These are phyloP conservation scores for Luffia ferchaultella DNA, from an alignment of 2,888 invertebrate genomes.

Conservation along the genomic window DNA sequence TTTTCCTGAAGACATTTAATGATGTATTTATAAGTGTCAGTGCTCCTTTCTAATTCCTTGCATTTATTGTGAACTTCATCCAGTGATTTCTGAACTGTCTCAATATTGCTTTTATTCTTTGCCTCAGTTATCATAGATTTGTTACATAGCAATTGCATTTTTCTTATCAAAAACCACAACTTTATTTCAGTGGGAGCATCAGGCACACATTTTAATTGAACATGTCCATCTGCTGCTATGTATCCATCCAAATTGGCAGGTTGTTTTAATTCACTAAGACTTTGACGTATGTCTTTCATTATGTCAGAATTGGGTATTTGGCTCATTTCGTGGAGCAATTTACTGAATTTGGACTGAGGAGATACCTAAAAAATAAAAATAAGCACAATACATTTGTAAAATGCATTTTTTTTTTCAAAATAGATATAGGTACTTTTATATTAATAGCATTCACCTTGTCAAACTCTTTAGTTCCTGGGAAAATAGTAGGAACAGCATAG, in stretches of 20 bases:
- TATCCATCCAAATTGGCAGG: slow-evolving; percentile 34
- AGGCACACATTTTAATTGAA: slow-evolving; percentile 23
- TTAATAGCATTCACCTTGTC: not conserved
- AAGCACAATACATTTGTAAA: too few relatives aligned
- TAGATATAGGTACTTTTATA: too few relatives aligned
- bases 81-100: slow-evolving; percentile 33
- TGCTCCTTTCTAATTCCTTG: slow-evolving; percentile 35
- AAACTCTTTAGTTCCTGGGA: slow-evolving; percentile 17
- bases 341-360: slow-evolving; percentile 23
- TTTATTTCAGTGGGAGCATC: slow-evolving; percentile 37
- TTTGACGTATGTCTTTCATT: slow-evolving; percentile 33
- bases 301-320: slow-evolving; percentile 38
- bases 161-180: slow-evolving; percentile 47
- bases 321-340: slow-evolving; percentile 20
- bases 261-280: slow-evolving; percentile 29
- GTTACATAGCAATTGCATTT: slow-evolving; percentile 42
- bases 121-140: slow-evolving; percentile 34
- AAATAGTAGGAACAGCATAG: slow-evolving; percentile 44
- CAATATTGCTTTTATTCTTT: slow-evolving; percentile 40
- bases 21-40: slow-evolving; percentile 45
- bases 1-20: slow-evolving; percentile 53
- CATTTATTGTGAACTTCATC: slow-evolving; percentile 29
- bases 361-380: not conserved
- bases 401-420: too few relatives aligned
- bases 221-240: slow-evolving; percentile 32